Base-by-base conservation (phyloP, 2,113 vertebrate genomes). In the Bothrops jararaca region DNA sequence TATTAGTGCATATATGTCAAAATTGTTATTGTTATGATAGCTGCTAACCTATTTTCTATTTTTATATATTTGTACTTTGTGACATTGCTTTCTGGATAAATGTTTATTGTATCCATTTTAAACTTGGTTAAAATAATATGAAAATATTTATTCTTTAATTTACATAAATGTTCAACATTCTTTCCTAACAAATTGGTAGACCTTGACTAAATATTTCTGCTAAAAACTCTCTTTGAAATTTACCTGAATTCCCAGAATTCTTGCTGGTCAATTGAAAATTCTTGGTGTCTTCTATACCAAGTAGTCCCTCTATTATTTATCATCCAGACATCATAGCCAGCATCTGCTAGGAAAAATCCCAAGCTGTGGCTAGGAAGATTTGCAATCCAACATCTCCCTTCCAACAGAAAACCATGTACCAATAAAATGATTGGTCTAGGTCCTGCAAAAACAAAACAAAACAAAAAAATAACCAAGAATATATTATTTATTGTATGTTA, bases 181-280 rank as follows among this genome's bases (percentile, higher is more conserved):
- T 60, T 60, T 60, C 58, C 58, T 60, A 60, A 64, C 3, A 64
- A 64, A 29, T 26, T 64, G 10, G 0, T 12, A 29, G 60, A 64
- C 8, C 29, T 56, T 29, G 1, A 64, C 26, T 23, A 64, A 29
- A 64, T 1, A 29, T 29, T 29, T 64, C 24, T 0, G 0, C 24
- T 60, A 29, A 29, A 26, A 64, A 12, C 1, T 64, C 3, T 12
- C 60, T 26, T 29, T 64, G 60, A 10, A 29, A 88, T 1, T 22
- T 89, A 89, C 88, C 88, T 60, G 12, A 89, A 89, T 23, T 89
- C 23, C 88, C 88, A 89, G 22, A 89, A 89, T 89, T 89, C 39
- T 60, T 60, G 29, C 29, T 89, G 56, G 11, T 89, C 39, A 60
- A 89, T 48, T 18, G 88, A 60, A 15, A 89, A 57, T 0, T 45